Evolutionary conservation across 2,113 vertebrate species (phyloP), one percentile per base, ranked within the genome.

Genomic region (Penelope pileata): DNA sequence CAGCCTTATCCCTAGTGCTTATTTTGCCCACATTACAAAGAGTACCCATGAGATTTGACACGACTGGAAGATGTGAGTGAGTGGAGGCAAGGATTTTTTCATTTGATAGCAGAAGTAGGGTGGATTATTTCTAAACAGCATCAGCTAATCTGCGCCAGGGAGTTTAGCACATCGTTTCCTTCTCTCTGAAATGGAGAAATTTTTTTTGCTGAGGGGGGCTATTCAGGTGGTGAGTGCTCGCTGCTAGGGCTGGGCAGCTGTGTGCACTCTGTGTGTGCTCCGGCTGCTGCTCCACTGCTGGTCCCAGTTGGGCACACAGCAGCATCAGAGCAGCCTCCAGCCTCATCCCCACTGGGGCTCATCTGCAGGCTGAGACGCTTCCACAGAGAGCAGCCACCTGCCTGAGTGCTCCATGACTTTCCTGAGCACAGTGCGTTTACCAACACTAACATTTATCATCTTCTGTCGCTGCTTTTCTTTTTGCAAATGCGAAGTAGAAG

Each of bases 21-120:
- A 17, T 92, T 69, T 72, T 59, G 34, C 54, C 75, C 22, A 6
- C 3, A 12, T 45, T 18, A 24, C 6, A 23, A 70, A 90, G 64
- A 4, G 16, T 2, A 45, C n/a, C n/a, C 79, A 18, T 16, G 2
- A 4, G 27, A 43, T 88, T 48, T 62, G 63, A 32, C 62, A 73
- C 2, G 6, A 38, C n/a, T 27, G 90, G 68, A 40, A 73, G 48
- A 68, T 69, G n/a, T 15, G 23, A 30, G 75, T 56, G 80, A 3
- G 9, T 10, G 47, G 76, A 68, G 42, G 64, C 34, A 60, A 77
- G 40, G 66, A 24, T 38, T 56, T 47, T 51, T 22, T 10, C 36
- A 64, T 91, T 68, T 91, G 90, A 48, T 72, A 91, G 60, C 86
- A 83, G 93, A 56, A 93, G 83, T 62, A 38, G 90, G 60, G 64